Base-by-base conservation (phyloP, 2,113 vertebrate genomes). In the Dryoscopus gambensis region DNA sequence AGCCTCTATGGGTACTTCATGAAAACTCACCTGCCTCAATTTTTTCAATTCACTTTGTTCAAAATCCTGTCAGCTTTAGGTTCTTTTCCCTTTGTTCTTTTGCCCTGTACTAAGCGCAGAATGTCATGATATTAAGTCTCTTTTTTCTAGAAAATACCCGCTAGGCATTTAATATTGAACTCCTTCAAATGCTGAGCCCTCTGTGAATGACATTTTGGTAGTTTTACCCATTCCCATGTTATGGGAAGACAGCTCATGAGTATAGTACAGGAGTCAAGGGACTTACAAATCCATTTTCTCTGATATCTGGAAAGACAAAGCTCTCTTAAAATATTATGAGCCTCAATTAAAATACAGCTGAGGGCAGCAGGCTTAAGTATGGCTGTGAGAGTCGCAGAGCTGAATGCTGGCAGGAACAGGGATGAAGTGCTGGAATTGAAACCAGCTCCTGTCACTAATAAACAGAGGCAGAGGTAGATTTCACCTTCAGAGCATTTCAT, bases 271-370 rank as follows among this genome's bases (percentile, higher is more conserved):
- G 63, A 91, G 87, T 24, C 65, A 60, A 90, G 57, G 63, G 92
- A 95, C 40, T 16, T 68, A 56, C 24, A 95, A 95, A 93, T 87
- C 83, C 87, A 95, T 94, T 96, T 94, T 27, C 67, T 95, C 64
- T 95, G 90, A 67, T 92, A 95, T 75, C 67, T 89, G 49, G 70
- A 79, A 95, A 86, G 87, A 93, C 87, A 92, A 88, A 93, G 69
- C 67, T 79, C 69, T 87, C 87, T 95, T 95, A 71, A 96, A 97
- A 97, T 93, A 93, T 87, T 68, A 81, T 19, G 33, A 89, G 63
- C 30, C 85, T 91, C 92, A 90, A 85, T 96, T 96, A 95, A 95
- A 95, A 68, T 60, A 60, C n/a, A 81, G 79, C 68, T 87, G 62
- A 97, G 82, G 78, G 82, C 63, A 31, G 10, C 75, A 85, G 81